These are phyloP conservation scores for Enteromius paludinosus DNA, from an alignment of 2,797 vertebrate genomes.

Conservation along the genomic window DNA sequence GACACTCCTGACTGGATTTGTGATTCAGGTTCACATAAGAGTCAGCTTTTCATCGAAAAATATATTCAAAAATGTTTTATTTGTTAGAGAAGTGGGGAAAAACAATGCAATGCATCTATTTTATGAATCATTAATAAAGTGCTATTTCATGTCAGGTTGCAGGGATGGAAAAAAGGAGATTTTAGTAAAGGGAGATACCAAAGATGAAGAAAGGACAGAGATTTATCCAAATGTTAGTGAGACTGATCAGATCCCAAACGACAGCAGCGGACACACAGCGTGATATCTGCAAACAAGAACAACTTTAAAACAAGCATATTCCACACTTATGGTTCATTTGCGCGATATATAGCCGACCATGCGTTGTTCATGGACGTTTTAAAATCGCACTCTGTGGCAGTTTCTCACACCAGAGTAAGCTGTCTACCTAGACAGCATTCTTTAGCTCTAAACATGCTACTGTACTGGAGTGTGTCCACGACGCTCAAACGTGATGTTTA, in stretches of 20 bases:
- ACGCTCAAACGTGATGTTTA: neutral
- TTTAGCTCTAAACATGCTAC: neutral
- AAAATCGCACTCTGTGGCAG: neutral
- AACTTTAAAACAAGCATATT: neutral
- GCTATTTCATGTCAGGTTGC: neutral
- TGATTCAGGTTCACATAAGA: too few species aligned
- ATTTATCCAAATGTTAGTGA: constrained; percentile 54
- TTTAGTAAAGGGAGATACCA: constrained; percentile 55
- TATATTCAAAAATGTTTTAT: neutral
- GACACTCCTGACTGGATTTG: too few species aligned
- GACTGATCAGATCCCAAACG: constrained; percentile 23
- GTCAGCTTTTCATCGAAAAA: neutral
- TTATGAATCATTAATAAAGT: neutral
- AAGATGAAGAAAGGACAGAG: constrained; percentile 43
- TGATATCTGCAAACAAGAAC: constrained; percentile 54
- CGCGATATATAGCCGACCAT: too few species aligned
- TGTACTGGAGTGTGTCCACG: neutral
- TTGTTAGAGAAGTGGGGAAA: neutral
- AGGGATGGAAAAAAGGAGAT: neutral
- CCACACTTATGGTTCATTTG: neutral
- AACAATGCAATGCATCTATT: neutral
- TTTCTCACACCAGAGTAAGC: neutral
- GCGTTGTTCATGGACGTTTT: neutral
- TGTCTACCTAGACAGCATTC: neutral
- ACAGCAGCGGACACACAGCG: constrained; percentile 12